Base-by-base conservation (phyloP, 2,888 invertebrate species). In the Nipponacmea schrenckii region DNA sequence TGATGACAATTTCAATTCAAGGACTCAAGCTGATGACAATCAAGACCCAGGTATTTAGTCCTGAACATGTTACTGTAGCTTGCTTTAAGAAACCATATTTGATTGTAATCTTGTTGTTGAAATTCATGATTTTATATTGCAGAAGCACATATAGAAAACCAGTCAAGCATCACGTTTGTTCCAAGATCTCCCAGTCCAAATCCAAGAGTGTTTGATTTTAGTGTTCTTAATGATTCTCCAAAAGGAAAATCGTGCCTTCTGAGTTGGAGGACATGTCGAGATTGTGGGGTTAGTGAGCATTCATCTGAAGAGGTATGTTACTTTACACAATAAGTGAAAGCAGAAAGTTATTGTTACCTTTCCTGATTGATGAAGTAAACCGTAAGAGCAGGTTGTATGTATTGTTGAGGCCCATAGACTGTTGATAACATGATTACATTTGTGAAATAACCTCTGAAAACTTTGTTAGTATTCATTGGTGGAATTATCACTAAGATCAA, bases 261-360 rank as follows among this genome's bases (percentile, higher is more conserved):
- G 69, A 83, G 83, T 71, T 87, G 86, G 86, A 82, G 83, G 75
- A 79, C 84, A 64, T 87, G 87, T 76, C 76, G 84, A 71, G 85
- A 86, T 64, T 87, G 87, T 78, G 84, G 83, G 5, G 77, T 80
- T 72, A 83, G 82, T 68, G 84, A 84, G 70, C 79, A 81, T 69
- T 85, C 85, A 45, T 85, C 85, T 45, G 84, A 83, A 66, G 86
- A 86, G 79, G 86, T 83, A 67, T 63, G n/a, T n/a, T 74, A 62
- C 39, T 67, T 26, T 12, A 20, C 64, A 20, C 17, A 26, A 20
- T 64, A 7, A 44, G n/a, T 26, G 7, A n/a, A 66, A 44, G 5
- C n/a, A 15, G 0, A 27, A 12, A 20, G 31, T 12, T 27, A 14
- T 17, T 7, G 46, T n/a, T n/a, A n/a, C n/a, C n/a, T n/a, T n/a